Conservation (phyloP, 1,140 invertebrate genomes). For the Drosophila simulans region DNA sequence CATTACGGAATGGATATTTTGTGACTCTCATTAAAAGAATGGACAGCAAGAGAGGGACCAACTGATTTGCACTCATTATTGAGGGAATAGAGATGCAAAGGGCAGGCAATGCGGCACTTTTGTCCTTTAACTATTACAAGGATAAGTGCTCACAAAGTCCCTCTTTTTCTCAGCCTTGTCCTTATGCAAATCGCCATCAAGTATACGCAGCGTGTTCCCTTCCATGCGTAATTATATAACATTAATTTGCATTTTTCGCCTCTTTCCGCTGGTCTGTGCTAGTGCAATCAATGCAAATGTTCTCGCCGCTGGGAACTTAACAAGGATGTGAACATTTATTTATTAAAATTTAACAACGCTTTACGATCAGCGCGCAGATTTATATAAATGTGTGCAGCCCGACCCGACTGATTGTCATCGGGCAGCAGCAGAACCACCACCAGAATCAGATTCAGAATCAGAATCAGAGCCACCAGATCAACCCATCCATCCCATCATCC, state of each 20-base stretch:
- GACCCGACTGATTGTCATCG: conserved; percentile 22
- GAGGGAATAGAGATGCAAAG: neutral
- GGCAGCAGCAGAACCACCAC: conserved; percentile 37
- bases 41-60: conserved; percentile 19
- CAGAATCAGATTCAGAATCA: conserved; percentile 6
- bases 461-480: conserved; percentile 25
- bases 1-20: conserved; percentile 49
- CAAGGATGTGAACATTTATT: conserved; percentile 83
- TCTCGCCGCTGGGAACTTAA: conserved; percentile 55
- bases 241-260: conserved; percentile 63
- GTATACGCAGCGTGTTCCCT: conserved; percentile 63
- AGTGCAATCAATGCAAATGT: conserved; percentile 69
- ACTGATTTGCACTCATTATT: conserved; percentile 55
- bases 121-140: conserved; percentile 72
- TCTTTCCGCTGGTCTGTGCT: conserved; percentile 11
- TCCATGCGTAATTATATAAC: conserved; percentile 65
- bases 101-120: conserved; percentile 57
- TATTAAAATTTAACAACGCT: conserved; percentile 83
- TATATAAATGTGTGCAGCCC: conserved; percentile 57
- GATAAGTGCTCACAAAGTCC: conserved; percentile 24
- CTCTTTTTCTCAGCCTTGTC: conserved; percentile 43
- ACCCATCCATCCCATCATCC: conserved; percentile 57
- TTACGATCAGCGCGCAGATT: conserved; percentile 79
- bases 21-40: conserved; percentile 64
- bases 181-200: conserved; percentile 64